Evolutionary conservation across 2,888 invertebrate genomes (phyloP), one percentile per base, ranked within the genome.

Genomic region (Rhodophaea formosa): DNA sequence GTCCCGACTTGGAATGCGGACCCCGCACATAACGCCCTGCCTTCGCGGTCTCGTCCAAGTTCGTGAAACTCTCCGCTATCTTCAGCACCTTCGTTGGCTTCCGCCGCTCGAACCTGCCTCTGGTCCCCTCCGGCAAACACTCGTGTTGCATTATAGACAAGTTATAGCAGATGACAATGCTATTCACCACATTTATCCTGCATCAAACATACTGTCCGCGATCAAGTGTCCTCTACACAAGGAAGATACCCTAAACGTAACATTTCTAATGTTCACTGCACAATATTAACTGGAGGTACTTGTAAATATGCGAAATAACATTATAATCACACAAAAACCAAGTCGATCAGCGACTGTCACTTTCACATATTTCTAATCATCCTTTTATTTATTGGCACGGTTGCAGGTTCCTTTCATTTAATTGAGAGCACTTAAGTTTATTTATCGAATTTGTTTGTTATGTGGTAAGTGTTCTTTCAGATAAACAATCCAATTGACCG

Each of bases 31-130:
- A 91, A 49, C 90, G 82, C 16, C 90, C 88, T 53, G 85, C 84
- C 71, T 89, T 91, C 6, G 91, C 90, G 8, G 79, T 84, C 72
- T 91, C 91, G 72, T 92, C 91, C 74, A 91, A 82, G 72, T 91
- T 92, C 61, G 91, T 92, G 73, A 92, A 92, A 70, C 91, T 92
- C 79, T 92, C 91, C 7, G 91, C 91, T 75, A 92, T 92, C 79
- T 90, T 90, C 75, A 92, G 71, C 72, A 92, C 91, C 72, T 91
- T 92, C 61, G 88, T 88, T 56, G 91, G 91, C 83, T 84, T 87
- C 74, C 89, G 85, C 79, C 87, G 80, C 82, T 86, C 87, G 77
- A 80, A 84, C 81, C 82, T 86, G 75, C 84, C 85, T 81, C 81
- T 86, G 71, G 77, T 75, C 67, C 77, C 82, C 71, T 86, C 86